phyloP scores from a whole-genome alignment of 2,888 invertebrate genomes.

The Stenchaetothrips biformis region DNA sequence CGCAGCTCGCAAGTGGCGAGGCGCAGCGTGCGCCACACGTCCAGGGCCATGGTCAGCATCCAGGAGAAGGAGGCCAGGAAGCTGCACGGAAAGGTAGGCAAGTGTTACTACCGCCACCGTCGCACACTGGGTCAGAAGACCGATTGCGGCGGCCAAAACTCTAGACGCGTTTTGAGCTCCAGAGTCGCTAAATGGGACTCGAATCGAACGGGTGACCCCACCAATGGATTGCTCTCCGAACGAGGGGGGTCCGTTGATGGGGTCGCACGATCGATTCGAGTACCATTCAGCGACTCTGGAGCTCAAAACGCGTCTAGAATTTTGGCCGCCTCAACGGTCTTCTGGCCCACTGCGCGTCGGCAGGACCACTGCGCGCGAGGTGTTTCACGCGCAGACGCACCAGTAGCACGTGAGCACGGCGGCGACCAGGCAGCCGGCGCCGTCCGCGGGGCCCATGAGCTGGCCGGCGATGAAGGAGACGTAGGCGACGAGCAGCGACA shows the following conservation, averaged over 20 bases:
- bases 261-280: no score
- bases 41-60: conserved; percentile 53
- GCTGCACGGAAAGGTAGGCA: conserved; percentile 36
- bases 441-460: conserved; percentile 38
- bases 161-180: no score
- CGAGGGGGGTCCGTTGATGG: no score
- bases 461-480: conserved; percentile 47
- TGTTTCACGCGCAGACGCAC: neutral
- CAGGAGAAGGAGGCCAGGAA: conserved; percentile 53
- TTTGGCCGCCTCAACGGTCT: no score
- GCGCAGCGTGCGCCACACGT: conserved; percentile 48
- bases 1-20: conserved; percentile 48
- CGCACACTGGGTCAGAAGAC: no score
- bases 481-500: conserved; percentile 49
- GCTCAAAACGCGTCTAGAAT: no score
- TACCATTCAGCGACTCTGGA: no score
- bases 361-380: no score
- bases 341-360: no score
- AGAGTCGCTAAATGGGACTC: no score
- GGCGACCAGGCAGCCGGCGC: conserved; percentile 44
- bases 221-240: neutral
- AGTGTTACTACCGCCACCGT: neutral
- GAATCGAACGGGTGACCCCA: no score
- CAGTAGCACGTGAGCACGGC: conserved; percentile 49
- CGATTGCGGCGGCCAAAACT: no score